Evolutionary conservation across 2,888 invertebrate genomes (phyloP), one percentile per base, ranked within the genome.

Genomic region (Drosophila longiperda): DNA sequence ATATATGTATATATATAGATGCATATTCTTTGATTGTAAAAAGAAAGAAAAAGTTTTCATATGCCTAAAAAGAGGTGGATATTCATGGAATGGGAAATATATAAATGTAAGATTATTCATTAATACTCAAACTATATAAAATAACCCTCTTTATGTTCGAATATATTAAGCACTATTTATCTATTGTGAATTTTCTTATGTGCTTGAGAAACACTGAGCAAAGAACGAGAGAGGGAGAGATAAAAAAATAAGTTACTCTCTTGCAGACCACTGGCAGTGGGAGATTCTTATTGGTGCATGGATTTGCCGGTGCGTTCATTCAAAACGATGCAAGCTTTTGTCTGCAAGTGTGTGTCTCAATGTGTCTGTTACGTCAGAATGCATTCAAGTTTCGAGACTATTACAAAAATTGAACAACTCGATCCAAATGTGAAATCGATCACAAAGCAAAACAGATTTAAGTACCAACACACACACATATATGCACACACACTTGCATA

Each of bases 351-450:
- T 63, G 38, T 48, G 15, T 55, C 48, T 33, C n/a, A 34, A 49
- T 60, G 33, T 64, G 66, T 38, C 32, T 52, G 78, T 78, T 78
- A 69, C 78, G 78, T 78, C 82, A 81, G 66, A 66, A 38, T 40
- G 38, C 38, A 54, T 55, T 54, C 42, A 48, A 76, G 72, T 72
- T 71, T 50, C 57, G 54, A 80, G 64, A 59, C 81, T 66, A 67
- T 52, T 72, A 64, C 72, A 66, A 65, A 52, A 67, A 67, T 64
- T 69, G 61, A 52, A 66, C 55, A 68, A 62, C 55, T 65, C 60
- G 69, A 66, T 72, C 71, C 66, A 50, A 71, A 82, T 82, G 66
- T 66, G 50, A 83, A 75, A 66, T 76, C 59, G 50, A 80, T 75
- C 80, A 63, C 45, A 65, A 61, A 57, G 32, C 48, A 70, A 66